These are phyloP conservation scores for Andrena chrysosceles DNA, from an alignment of 2,888 invertebrate genomes.

Conservation along the genomic window DNA sequence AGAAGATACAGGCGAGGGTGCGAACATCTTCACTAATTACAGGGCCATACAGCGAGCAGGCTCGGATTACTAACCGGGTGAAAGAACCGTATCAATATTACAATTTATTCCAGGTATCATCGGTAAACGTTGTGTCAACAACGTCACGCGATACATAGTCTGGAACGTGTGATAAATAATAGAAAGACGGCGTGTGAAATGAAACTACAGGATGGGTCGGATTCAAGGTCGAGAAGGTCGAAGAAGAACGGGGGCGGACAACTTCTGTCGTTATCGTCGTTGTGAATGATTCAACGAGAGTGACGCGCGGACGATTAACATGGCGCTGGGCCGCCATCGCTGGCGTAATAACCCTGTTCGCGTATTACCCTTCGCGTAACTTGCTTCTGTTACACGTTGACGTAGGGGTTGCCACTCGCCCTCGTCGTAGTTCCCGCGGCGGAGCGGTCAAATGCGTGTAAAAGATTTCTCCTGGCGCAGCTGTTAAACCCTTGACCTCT, in stretches of 20 bases:
- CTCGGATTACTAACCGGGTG: background rate
- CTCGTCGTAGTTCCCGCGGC: conserved; percentile 31
- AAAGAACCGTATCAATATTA: background rate
- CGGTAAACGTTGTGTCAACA: too few species aligned
- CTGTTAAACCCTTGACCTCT: conserved; percentile 81
- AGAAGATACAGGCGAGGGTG: conserved; percentile 51
- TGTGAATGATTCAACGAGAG: conserved; percentile 7
- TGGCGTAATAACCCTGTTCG: conserved; percentile 57
- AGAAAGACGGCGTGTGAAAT: background rate
- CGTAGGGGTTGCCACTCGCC: conserved; percentile 57
- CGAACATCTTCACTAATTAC: conserved; percentile 59
- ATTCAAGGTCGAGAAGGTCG: background rate
- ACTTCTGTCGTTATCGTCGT: background rate
- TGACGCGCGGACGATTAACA: conserved; percentile 42
- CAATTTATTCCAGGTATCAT: too few species aligned
- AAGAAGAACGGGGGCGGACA: background rate
- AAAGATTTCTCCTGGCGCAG: conserved; percentile 71
- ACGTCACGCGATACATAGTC: too few species aligned
- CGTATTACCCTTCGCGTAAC: conserved; percentile 64
- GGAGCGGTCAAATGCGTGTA: conserved; percentile 63
- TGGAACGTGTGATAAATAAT: too few species aligned
- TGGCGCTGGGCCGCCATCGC: conserved; percentile 75
- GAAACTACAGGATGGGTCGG: background rate
- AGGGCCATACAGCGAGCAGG: background rate
- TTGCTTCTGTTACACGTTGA: conserved; percentile 58